A percentile compares a stretch with the other conserved stretches of the same genome.
These are phyloP conservation scores for rabbit (Oryctolagus cuniculus) DNA, from an alignment of 2,113 vertebrate species.

Conservation along the genomic window mOryCun1.1 NC_091438.1:42699001-42699500, in stretches of 20 bases:
- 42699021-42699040: neutral
- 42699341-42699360: neutral
- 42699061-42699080: neutral
- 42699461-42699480: neutral
- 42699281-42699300: neutral
- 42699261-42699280: neutral
- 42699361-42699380: neutral
- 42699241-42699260: neutral
- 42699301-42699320: neutral
- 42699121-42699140: neutral
- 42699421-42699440: neutral
- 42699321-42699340: neutral
- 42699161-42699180: too few relatives aligned
- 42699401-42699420: neutral
- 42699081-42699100: neutral
- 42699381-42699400: neutral
- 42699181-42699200: too few relatives aligned
- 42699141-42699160: too few relatives aligned
- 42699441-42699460: neutral
- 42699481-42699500: neutral
- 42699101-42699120: too few relatives aligned
- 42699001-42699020: neutral
- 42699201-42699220: neutral
- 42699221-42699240: too few relatives aligned
- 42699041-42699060: neutral